phyloP scores from a whole-genome alignment of 23 tunicate species.

The Ascidia mentula region DNA sequence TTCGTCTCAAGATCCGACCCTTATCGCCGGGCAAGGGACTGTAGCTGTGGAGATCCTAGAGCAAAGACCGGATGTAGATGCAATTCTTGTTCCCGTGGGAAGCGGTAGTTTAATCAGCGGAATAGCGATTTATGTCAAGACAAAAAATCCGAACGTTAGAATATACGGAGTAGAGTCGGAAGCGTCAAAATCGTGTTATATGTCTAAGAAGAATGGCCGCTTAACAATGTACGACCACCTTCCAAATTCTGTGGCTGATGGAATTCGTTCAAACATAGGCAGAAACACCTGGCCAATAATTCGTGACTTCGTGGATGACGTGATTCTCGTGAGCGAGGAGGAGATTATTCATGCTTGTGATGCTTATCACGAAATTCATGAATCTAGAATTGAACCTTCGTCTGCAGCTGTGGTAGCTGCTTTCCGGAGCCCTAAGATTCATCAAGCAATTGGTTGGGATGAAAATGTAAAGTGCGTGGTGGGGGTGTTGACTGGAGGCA shows the following conservation, averaged over 20 bases:
- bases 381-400: conserved; percentile 45
- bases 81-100: conserved; percentile 39
- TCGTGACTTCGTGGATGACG: conserved; percentile 47
- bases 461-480: no score
- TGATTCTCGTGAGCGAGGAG: conserved; percentile 40
- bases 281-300: conserved; percentile 50
- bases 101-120: conserved; percentile 44
- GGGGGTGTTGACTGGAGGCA: no score
- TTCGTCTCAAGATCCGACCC: no score
- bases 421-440: no score
- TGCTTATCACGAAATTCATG: conserved; percentile 28
- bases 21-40: conserved; percentile 50
- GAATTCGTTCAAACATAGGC: conserved; percentile 47
- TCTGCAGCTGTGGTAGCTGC: conserved; percentile 50
- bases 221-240: conserved; percentile 4
- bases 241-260: conserved; percentile 44
- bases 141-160: conserved; percentile 37
- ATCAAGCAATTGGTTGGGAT: no score
- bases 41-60: conserved; percentile 35
- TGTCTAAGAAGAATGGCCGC: conserved; percentile 26
- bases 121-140: conserved; percentile 23
- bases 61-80: conserved; percentile 26
- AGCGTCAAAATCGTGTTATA: conserved; percentile 31
- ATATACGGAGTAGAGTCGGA: conserved; percentile 55
- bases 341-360: conserved; percentile 25